A percentile compares a stretch with the other conserved stretches of the same genome.
Conservation (phyloP, 2,113 vertebrate genomes). For the Percopsis transmontana region DNA sequence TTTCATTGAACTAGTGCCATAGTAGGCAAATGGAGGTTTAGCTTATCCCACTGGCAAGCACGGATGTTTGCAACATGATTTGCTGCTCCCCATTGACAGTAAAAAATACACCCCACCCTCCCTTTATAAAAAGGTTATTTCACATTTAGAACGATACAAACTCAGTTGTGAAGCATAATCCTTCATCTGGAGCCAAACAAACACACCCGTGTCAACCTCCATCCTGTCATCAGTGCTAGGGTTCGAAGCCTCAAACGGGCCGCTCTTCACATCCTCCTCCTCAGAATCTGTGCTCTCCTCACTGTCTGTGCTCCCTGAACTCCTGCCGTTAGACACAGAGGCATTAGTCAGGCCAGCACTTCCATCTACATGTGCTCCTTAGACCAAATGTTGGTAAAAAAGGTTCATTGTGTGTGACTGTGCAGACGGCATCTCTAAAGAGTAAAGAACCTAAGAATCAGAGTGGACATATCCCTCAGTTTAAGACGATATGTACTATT, state of each 20-base stretch:
- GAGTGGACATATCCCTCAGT: no score
- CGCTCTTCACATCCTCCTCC: slow-evolving; percentile 94
- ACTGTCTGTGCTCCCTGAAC: slow-evolving; percentile 97
- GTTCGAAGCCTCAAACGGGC: slow-evolving; percentile 84
- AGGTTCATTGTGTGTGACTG: neutral
- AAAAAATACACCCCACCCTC: no score
- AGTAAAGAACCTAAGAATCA: neutral
- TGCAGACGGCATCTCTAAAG: neutral
- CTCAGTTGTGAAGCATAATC: no score
- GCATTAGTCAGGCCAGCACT: neutral
- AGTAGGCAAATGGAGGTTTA: no score
- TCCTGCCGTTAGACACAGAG: slow-evolving; percentile 62
- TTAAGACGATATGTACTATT: no score
- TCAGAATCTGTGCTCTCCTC: slow-evolving; percentile 98
- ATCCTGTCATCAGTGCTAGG: slow-evolving; percentile 88
- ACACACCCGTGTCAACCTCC: slow-evolving; percentile 91
- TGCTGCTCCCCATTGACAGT: no score
- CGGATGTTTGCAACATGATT: no score
- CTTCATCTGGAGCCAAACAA: neutral
- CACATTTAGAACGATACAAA: neutral
- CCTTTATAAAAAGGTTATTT: neutral
- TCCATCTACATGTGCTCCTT: neutral
- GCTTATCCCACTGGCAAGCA: no score
- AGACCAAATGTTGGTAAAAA: neutral
- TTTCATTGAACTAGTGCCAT: no score